Base-by-base conservation (phyloP, 2,113 vertebrate species). In the Burhinus bistriatus region DNA sequence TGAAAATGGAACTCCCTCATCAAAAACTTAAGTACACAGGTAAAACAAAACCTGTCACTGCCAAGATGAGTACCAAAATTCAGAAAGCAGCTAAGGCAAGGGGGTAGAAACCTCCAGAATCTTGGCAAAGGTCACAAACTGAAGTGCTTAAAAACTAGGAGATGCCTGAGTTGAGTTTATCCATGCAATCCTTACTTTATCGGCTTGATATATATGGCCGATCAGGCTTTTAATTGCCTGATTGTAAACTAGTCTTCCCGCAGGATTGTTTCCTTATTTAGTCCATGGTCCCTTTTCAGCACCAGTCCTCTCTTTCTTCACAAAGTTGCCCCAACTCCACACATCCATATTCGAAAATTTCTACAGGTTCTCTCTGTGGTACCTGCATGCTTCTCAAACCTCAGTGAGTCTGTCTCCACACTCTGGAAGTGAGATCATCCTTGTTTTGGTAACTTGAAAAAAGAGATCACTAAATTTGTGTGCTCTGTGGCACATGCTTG, bases 201-300 rank as follows among this genome's bases (percentile, higher is more conserved):
- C 27, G 51, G 15, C 72, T 82, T 62, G 42, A 34, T 54, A 18
- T 9, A 4, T 36, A 15, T 0, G 2, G 29, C 66, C 75, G 55
- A 40, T 40, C 29, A 52, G 73, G 34, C 38, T 69, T 34, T 52
- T n/a, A 17, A 45, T 36, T 58, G 34, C 57, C 42, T 69, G 68
- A 45, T 45, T 1, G 1, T 17, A 7, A 49, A 27, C 18, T 44
- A 30, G 22, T 66, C 69, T 71, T 34, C 32, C 13, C 1, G 0
- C 20, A 26, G 73, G 26, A 73, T 11, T 61, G 9, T 49, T 57
- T 65, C 49, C 36, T 87, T 19, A 4, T 87, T 81, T 73, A 66
- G n/a, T 36, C 15, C 1, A 0, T 54, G 32, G 14, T 54, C 12
- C 12, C 2, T 81, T 75, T 61, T 78, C 65, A 62, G 17, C 23